Conservation (phyloP, 1,140 invertebrate species). For the Anadara kagoshimensis region DNA sequence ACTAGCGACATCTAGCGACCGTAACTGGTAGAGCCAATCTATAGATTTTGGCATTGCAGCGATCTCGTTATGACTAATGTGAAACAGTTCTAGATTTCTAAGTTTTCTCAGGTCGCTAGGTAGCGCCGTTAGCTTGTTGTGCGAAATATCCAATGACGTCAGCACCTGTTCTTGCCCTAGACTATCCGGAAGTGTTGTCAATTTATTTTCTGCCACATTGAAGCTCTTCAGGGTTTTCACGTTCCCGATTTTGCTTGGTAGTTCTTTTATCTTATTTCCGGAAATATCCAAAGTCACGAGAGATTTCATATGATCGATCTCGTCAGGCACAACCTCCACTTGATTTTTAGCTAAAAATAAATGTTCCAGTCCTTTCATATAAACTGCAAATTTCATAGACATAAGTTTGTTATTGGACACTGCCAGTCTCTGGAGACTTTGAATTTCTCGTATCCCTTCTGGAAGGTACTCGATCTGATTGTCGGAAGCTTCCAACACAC, state of each 20-base stretch:
- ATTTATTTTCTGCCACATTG: slow-evolving; percentile 61
- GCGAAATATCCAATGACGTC: slow-evolving; percentile 61
- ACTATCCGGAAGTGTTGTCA: slow-evolving; percentile 55
- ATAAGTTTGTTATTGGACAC: slow-evolving; percentile 59
- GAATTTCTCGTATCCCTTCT: slow-evolving; percentile 51
- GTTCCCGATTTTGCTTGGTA: slow-evolving; percentile 65
- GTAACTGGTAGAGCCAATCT: slow-evolving; percentile 61
- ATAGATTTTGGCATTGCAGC: slow-evolving; percentile 64
- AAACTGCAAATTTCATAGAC: slow-evolving; percentile 65
- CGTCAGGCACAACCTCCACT: slow-evolving; percentile 65
- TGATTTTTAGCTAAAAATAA: slow-evolving; percentile 62
- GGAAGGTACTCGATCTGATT: slow-evolving; percentile 67
- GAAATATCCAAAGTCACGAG: slow-evolving; percentile 64
- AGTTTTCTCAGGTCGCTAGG: slow-evolving; percentile 63
- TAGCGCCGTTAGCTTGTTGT: slow-evolving; percentile 59
- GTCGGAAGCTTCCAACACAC: slow-evolving; percentile 59
- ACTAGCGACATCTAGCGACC: slow-evolving; percentile 56
- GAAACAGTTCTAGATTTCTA: slow-evolving; percentile 65
- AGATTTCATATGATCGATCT: slow-evolving; percentile 63
- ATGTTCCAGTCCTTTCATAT: slow-evolving; percentile 54
- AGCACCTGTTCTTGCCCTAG: slow-evolving; percentile 63
- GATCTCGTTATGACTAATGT: slow-evolving; percentile 65
- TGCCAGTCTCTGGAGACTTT: slow-evolving; percentile 46
- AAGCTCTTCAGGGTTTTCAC: slow-evolving; percentile 65
- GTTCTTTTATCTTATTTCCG: slow-evolving; percentile 61